phyloP scores from a whole-genome alignment of 2,888 invertebrate species.

The Salticus scenicus region DNA sequence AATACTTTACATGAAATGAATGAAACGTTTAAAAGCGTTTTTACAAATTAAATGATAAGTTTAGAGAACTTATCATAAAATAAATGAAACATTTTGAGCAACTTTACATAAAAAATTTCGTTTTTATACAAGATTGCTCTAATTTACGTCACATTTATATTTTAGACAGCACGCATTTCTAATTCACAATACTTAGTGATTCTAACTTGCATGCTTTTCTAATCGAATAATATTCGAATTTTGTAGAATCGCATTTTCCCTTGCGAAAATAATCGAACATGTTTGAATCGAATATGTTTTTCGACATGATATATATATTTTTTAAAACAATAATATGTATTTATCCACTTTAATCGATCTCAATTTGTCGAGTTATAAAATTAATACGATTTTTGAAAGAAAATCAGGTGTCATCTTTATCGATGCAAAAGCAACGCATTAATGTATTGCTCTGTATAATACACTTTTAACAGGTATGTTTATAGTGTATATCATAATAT shows the following conservation, averaged over 20 bases:
- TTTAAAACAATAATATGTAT: too few species aligned
- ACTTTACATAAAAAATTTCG: background rate
- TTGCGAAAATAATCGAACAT: background rate
- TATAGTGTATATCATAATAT: too few species aligned
- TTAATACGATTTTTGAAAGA: too few species aligned
- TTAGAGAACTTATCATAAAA: background rate
- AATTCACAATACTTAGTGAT: background rate
- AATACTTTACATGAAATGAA: background rate
- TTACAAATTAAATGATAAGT: background rate
- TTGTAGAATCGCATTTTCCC: background rate
- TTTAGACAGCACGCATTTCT: background rate
- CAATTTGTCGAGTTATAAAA: too few species aligned
- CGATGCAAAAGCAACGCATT: too few species aligned
- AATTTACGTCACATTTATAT: background rate
- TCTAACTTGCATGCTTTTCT: slow-evolving; percentile 1
- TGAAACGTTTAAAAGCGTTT: background rate
- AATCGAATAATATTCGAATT: background rate
- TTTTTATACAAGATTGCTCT: background rate
- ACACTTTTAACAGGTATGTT: too few species aligned
- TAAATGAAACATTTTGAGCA: background rate
- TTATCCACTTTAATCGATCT: too few species aligned
- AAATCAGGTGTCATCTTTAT: too few species aligned
- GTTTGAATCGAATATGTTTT: too few species aligned
- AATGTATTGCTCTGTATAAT: too few species aligned
- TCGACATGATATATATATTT: too few species aligned